Conservation (phyloP, 2,797 vertebrate species). For the Diplodus puntazzo region DNA sequence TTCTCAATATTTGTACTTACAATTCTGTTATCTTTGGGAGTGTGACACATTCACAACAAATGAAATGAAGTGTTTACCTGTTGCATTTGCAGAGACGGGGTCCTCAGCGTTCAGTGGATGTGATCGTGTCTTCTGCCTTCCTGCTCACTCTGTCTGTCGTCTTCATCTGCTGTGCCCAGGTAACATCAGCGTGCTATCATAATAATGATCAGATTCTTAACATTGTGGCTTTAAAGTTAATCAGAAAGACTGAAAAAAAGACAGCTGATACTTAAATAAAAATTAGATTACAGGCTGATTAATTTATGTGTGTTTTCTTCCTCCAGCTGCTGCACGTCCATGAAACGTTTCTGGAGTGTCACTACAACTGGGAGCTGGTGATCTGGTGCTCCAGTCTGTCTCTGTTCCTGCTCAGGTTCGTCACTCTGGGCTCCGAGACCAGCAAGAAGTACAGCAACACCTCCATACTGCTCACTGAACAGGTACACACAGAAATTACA, state of each 20-base stretch:
- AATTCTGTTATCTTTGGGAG: background rate
- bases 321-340: conserved; percentile 94
- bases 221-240: background rate
- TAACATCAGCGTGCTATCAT: conserved; percentile 60
- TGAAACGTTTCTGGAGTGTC: conserved; percentile 95
- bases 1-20: background rate
- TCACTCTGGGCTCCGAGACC: conserved; percentile 98
- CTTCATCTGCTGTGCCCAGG: conserved; percentile 99
- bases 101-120: conserved; percentile 97
- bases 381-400: conserved; percentile 97
- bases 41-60: background rate
- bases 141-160: conserved; percentile 96
- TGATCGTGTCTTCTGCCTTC: conserved; percentile 98
- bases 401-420: conserved; percentile 95
- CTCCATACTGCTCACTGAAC: conserved; percentile 98
- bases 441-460: conserved; percentile 99
- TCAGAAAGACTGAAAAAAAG: background rate
- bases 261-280: background rate
- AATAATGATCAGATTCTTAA: background rate
- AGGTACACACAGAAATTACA: conserved; percentile 83
- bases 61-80: background rate
- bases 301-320: background rate
- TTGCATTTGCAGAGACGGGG: conserved; percentile 90
- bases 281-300: background rate
- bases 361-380: conserved; percentile 98